Evolutionary conservation across 2,797 vertebrate species (phyloP).

Genomic region (Hirundo rustica): DNA sequence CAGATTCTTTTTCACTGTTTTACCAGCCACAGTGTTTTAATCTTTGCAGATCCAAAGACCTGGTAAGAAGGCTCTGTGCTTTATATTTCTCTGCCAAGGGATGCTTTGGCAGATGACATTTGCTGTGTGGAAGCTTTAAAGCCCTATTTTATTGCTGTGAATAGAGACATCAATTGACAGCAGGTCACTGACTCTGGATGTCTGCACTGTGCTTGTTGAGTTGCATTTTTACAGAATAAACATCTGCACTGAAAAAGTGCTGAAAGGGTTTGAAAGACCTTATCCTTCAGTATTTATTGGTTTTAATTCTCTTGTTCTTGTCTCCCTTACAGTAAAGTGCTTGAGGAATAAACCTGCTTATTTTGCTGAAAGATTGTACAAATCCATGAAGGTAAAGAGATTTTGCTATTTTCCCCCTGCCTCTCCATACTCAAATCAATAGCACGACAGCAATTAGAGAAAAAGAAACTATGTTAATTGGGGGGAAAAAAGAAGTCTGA

Average conservation of each 20-base stretch:
- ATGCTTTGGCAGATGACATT: neutral
- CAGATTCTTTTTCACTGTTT: neutral
- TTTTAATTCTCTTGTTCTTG: neutral
- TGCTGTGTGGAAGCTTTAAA: neutral
- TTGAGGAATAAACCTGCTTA: conserved; percentile 83
- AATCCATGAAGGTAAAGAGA: conserved; percentile 96
- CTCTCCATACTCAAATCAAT: neutral
- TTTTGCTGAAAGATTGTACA: conserved; percentile 94
- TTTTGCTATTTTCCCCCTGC: neutral
- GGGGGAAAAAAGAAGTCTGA: neutral
- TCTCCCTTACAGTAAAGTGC: conserved; percentile 85
- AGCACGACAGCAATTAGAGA: neutral
- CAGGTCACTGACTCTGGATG: neutral
- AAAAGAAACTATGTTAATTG: neutral
- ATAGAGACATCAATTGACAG: neutral
- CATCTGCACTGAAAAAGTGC: neutral
- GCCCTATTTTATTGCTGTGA: neutral
- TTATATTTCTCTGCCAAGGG: neutral
- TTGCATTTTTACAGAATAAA: neutral
- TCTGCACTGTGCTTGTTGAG: neutral
- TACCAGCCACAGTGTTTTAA: neutral
- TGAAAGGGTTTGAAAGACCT: neutral
- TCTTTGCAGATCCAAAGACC: neutral
- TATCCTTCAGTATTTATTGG: neutral
- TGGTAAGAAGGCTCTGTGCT: neutral